Percentiles rank a stretch among this genome's conserved stretches.
phyloP scores from a whole-genome alignment of 1,140 invertebrate genomes.

The Nasonia longicornis region DNA sequence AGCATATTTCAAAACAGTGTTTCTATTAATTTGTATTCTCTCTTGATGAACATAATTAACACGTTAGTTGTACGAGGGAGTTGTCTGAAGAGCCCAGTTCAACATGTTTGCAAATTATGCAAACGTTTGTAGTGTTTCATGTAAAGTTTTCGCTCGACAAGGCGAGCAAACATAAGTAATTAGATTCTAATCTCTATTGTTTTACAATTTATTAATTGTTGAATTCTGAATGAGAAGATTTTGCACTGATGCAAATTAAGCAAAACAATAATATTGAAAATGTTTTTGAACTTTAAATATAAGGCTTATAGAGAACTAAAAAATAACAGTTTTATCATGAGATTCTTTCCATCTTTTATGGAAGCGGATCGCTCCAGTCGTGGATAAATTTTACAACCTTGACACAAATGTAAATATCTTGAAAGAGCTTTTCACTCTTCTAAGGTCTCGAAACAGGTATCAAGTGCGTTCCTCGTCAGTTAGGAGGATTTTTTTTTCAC shows the following conservation, averaged over 20 bases:
- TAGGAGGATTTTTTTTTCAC: neutral
- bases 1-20: neutral
- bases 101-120: conserved; percentile 16
- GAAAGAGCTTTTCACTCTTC: neutral
- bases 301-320: neutral
- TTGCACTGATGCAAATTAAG: no score
- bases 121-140: neutral
- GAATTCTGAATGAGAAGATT: no score
- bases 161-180: neutral
- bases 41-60: neutral
- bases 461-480: neutral
- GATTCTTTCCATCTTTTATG: neutral
- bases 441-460: neutral
- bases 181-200: neutral
- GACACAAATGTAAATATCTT: neutral
- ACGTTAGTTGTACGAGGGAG: neutral
- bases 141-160: neutral
- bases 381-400: conserved; percentile 4
- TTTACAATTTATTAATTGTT: neutral
- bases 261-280: no score
- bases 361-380: neutral
- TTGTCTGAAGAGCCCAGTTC: neutral
- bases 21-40: neutral
- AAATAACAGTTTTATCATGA: neutral
- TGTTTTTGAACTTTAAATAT: no score